phyloP scores from a whole-genome alignment of 2,888 invertebrate species.

The Acanthopleura granulata region DNA sequence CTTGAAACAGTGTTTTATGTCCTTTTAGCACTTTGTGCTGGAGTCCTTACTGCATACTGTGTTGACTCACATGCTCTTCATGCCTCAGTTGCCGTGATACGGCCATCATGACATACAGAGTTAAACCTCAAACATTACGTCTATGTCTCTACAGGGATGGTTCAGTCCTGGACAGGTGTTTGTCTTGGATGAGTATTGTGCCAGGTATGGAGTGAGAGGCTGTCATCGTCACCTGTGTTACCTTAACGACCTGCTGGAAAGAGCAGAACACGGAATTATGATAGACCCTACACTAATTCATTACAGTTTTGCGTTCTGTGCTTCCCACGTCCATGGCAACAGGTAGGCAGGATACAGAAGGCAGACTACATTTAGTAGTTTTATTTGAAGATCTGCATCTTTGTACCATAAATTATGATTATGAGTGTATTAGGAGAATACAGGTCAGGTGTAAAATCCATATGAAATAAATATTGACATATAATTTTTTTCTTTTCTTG shows the following conservation, averaged over 20 bases:
- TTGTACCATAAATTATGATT: no score
- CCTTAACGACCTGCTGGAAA: conserved; percentile 92
- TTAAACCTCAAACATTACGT: background rate
- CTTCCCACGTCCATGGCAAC: conserved; percentile 99
- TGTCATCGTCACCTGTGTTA: conserved; percentile 98
- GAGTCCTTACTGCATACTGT: no score
- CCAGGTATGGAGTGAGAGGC: conserved; percentile 95
- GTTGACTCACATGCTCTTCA: no score
- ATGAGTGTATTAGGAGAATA: no score
- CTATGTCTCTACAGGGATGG: conserved; percentile 84
- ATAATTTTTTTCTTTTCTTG: no score
- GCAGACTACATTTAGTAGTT: background rate
- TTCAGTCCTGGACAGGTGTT: conserved; percentile 99
- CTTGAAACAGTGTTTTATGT: no score
- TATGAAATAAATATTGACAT: no score
- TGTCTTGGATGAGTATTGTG: conserved; percentile 92
- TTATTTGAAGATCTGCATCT: no score
- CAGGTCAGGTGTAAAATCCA: no score
- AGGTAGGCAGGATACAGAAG: conserved; percentile 76
- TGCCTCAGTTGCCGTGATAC: no score
- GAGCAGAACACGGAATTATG: conserved; percentile 93
- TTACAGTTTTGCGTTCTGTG: conserved; percentile 99
- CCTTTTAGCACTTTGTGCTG: no score
- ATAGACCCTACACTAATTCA: conserved; percentile 99
- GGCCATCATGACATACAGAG: no score